Evolutionary conservation across 2,797 vertebrate genomes (phyloP).

Genomic region (Sphenopsis melanotis): DNA sequence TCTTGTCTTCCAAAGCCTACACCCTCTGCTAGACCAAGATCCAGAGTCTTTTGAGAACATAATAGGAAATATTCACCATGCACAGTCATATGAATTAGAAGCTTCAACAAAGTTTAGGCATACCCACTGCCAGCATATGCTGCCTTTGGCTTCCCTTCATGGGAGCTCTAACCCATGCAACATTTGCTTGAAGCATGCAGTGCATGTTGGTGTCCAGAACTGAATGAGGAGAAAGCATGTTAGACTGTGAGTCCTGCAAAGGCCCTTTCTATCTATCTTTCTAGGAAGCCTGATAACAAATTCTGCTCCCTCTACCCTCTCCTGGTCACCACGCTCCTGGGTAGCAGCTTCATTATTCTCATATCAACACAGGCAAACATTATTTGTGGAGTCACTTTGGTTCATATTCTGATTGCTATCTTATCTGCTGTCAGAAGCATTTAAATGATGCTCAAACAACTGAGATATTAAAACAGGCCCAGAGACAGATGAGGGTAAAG

Average conservation of each 20-base stretch:
- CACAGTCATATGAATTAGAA: not conserved
- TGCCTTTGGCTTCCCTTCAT: not conserved
- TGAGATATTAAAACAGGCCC: slow-evolving; percentile 22
- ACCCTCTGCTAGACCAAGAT: not conserved
- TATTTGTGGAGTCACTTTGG: not conserved
- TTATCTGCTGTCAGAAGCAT: slow-evolving; percentile 7
- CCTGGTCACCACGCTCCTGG: not conserved
- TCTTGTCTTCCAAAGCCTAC: not conserved
- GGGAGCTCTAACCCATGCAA: not conserved
- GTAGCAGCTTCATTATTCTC: not conserved
- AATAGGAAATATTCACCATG: not conserved
- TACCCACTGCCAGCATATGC: fast-evolving
- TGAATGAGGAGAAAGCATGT: not conserved
- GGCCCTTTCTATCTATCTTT: not conserved
- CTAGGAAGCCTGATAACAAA: not conserved
- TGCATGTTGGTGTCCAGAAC: not conserved
- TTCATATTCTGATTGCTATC: not conserved
- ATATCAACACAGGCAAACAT: not conserved
- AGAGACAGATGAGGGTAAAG: not conserved
- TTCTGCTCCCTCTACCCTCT: not conserved
- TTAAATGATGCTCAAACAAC: not conserved
- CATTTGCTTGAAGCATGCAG: not conserved
- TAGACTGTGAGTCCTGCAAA: not conserved
- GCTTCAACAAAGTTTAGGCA: not conserved
- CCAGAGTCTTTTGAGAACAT: not conserved